A percentile compares a stretch with the other conserved stretches of the same genome.
Evolutionary conservation across 2,888 invertebrate genomes (phyloP).

Genomic region (Lepidochrysops patricia): DNA sequence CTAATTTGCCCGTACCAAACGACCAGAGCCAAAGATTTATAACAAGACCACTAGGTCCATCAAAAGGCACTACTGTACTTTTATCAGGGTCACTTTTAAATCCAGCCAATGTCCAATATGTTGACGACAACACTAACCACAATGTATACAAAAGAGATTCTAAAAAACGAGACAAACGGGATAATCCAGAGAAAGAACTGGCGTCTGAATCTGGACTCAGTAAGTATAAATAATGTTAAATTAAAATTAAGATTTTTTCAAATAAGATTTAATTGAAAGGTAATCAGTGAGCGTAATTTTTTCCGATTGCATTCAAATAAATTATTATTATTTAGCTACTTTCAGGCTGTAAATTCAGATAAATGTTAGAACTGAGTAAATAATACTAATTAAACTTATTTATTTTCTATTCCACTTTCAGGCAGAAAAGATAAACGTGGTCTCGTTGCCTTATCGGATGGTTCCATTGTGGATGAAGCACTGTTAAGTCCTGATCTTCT

Average conservation of each 20-base stretch:
- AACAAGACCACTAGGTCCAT: constrained; percentile 38
- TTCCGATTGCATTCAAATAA: not conserved
- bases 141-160: constrained; percentile 68
- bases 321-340: too few species aligned
- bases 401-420: constrained; percentile 29
- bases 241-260: not conserved
- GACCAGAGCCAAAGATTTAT: constrained; percentile 33
- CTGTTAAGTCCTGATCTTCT: constrained; percentile 56
- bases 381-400: not conserved
- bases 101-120: constrained; percentile 77
- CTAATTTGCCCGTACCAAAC: constrained; percentile 30
- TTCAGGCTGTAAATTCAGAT: too few species aligned
- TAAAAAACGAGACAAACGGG: constrained; percentile 60
- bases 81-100: constrained; percentile 65
- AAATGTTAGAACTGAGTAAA: too few species aligned
- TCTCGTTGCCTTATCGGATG: constrained; percentile 78
- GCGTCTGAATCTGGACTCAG: constrained; percentile 39
- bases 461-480: constrained; percentile 79
- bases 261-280: not conserved
- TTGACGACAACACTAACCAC: constrained; percentile 70
- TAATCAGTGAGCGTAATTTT: not conserved
- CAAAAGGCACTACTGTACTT: constrained; percentile 48
- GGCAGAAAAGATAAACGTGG: constrained; percentile 79
- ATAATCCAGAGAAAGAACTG: constrained; percentile 63
- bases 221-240: constrained; percentile 22